These are phyloP conservation scores for Schrankia costaestrigalis DNA, from an alignment of 2,888 invertebrate genomes.

Conservation along the genomic window DNA sequence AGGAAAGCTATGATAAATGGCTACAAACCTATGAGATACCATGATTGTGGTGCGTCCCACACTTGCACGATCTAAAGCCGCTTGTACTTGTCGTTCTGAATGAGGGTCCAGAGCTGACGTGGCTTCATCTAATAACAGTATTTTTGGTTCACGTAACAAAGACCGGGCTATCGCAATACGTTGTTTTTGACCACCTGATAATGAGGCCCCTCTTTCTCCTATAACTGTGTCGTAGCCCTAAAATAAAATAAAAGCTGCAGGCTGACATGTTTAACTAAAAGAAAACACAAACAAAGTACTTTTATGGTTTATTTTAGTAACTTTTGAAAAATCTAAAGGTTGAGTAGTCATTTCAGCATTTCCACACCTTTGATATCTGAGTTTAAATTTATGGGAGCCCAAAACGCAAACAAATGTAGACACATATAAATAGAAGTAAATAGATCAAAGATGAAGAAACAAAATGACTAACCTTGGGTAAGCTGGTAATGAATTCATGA, in stretches of 20 bases:
- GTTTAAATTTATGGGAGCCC: too few species aligned
- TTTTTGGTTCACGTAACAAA: slow-evolving; percentile 86
- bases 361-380: too few species aligned
- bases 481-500: slow-evolving; percentile 86
- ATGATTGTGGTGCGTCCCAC: slow-evolving; percentile 86
- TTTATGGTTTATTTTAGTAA: too few species aligned
- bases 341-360: too few species aligned
- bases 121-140: slow-evolving; percentile 89
- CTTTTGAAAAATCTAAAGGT: too few species aligned
- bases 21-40: slow-evolving; percentile 83
- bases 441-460: too few species aligned
- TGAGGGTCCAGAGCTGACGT: slow-evolving; percentile 91
- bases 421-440: too few species aligned
- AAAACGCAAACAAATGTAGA: too few species aligned
- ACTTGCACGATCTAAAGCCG: slow-evolving; percentile 86
- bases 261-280: background rate
- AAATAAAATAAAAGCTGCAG: background rate
- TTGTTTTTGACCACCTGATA: slow-evolving; percentile 92
- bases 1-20: too few species aligned
- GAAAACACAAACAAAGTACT: too few species aligned
- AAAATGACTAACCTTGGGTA: slow-evolving; percentile 85
- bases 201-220: slow-evolving; percentile 89
- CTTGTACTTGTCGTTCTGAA: slow-evolving; percentile 89
- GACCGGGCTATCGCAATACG: slow-evolving; percentile 92
- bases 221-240: slow-evolving; percentile 89